phyloP scores from a whole-genome alignment of 2,113 vertebrate genomes.

The Aramus guarauna region DNA sequence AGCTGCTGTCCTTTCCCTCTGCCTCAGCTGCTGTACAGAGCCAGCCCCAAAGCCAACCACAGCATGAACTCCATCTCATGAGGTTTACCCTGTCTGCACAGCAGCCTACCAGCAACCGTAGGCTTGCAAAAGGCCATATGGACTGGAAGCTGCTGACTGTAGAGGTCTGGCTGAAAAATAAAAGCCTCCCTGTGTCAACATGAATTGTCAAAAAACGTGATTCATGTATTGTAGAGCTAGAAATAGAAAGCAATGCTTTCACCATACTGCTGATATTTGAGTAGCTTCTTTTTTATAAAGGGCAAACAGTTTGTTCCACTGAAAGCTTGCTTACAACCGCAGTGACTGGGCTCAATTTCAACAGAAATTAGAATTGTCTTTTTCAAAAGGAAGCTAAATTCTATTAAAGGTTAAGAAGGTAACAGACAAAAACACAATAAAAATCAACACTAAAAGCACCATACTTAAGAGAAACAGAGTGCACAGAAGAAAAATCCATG shows the following conservation, averaged over 20 bases:
- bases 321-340: neutral
- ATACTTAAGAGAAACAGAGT: neutral
- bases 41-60: neutral
- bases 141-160: neutral
- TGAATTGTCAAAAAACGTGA: neutral
- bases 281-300: neutral
- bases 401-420: constrained; percentile 2
- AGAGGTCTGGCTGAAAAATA: neutral
- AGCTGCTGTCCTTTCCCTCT: neutral
- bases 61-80: neutral
- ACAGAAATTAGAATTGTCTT: neutral
- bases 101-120: rapidly evolving
- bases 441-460: neutral
- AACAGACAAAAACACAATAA: neutral
- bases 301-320: neutral
- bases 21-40: neutral
- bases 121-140: neutral
- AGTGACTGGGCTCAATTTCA: neutral
- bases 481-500: neutral
- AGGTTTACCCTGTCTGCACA: neutral
- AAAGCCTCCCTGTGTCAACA: neutral
- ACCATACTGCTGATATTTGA: neutral
- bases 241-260: constrained; percentile 1
- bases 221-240: neutral
- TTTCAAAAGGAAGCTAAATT: neutral